Evolutionary conservation across 2,797 vertebrate species (phyloP), one percentile per base, ranked within the genome.

Genomic region (Oryzias sinensis): DNA sequence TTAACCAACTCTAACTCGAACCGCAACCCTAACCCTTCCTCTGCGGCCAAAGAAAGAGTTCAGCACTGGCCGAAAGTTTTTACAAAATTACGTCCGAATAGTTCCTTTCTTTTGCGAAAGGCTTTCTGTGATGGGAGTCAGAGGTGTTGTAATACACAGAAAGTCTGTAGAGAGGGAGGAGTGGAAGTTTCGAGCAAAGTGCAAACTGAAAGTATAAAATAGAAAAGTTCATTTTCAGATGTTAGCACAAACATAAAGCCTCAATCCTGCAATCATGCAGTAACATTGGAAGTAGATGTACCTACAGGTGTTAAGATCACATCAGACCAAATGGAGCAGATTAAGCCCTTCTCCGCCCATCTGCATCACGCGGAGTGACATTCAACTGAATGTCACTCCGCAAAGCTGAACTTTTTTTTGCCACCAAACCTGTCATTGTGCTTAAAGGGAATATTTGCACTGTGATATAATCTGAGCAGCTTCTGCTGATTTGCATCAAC

Each of bases 91-190:
- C 20, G 20, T 22, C 20, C 3, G 20, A 22, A 22, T 22, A 22
- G 20, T 22, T 22, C 20, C 2, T 22, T 22, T 22, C 20, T 22
- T 22, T 22, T 22, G 20, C 20, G 20, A 22, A 67, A 78, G 70
- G 68, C 70, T 67, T 67, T 64, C 46, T 13, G 63, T 68, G 62
- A 72, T 63, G 65, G 5, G 51, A 80, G 77, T 87, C 68, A 81
- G 45, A 76, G 68, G 70, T 76, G 56, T 43, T 17, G 41, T 25
- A 56, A 49, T 55, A 53, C 67, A 67, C 55, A 76, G 53, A 72
- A 74, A 78, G 72, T 80, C 55, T 65, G 41, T 9, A 29, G 20
- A 74, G 65, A 45, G 63, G 33, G 41, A 64, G 25, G 37, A 25
- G 8, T 7, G 6, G 14, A n/a, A 40, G 25, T 20, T 56, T 5